A percentile compares a stretch with the other conserved stretches of the same genome.
phyloP scores from a whole-genome alignment of 2,888 invertebrate genomes.

The Drosophila sordidula region DNA sequence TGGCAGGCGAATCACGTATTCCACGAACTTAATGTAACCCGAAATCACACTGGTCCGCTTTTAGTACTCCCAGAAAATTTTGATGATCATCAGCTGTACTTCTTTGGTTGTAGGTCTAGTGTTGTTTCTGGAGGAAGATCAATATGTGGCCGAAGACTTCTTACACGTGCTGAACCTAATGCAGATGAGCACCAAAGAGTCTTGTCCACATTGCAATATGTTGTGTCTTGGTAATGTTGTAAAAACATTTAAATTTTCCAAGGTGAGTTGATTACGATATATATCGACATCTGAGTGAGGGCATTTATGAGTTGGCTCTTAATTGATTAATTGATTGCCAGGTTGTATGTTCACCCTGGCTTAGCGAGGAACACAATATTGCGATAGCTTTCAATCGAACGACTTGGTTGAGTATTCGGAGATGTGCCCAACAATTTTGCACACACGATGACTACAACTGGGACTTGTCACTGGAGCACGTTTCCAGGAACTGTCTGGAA shows the following conservation, averaged over 20 bases:
- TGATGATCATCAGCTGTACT: not conserved
- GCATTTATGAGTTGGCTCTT: not conserved
- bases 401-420: conserved; percentile 93
- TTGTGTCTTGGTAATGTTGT: conserved; percentile 93
- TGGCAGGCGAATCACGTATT: conserved; percentile 98
- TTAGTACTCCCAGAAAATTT: not conserved
- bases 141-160: conserved; percentile 97
- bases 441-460: conserved; percentile 99
- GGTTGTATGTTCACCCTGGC: conserved; percentile 96
- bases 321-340: conserved; percentile 77
- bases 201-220: conserved; percentile 94
- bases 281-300: not conserved
- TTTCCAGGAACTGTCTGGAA: conserved; percentile 92
- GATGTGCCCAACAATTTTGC: conserved; percentile 94
- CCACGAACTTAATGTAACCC: conserved; percentile 92
- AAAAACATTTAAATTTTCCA: not conserved
- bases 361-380: conserved; percentile 99
- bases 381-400: conserved; percentile 97
- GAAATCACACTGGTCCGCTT: conserved; percentile 89
- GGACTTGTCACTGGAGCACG: conserved; percentile 98
- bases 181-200: conserved; percentile 89
- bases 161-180: conserved; percentile 93
- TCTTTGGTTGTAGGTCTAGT: conserved; percentile 88
- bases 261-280: conserved; percentile 1
- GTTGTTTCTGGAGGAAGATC: conserved; percentile 97